These are phyloP conservation scores for Hofmannophila pseudospretella DNA, from an alignment of 2,888 invertebrate genomes.

Conservation along the genomic window DNA sequence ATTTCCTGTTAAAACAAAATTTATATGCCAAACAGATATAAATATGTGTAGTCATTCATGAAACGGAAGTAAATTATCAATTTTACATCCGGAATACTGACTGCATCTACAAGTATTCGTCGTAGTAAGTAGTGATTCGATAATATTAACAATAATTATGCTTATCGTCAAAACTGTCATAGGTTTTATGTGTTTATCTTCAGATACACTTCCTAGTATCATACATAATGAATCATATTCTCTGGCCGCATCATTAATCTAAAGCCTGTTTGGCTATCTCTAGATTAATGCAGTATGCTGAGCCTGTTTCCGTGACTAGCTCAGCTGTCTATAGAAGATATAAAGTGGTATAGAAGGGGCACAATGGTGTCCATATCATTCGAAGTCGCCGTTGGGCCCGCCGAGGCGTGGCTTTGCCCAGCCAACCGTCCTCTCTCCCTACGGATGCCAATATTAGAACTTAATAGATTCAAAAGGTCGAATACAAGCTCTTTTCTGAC, in stretches of 20 bases:
- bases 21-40: too few species aligned
- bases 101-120: too few species aligned
- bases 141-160: neutral
- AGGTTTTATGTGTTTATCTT: neutral
- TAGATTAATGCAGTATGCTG: slow-evolving; percentile 3
- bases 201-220: neutral
- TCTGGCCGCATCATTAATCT: neutral
- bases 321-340: neutral
- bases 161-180: neutral
- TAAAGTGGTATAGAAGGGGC: slow-evolving; percentile 17
- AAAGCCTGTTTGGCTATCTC: slow-evolving; percentile 3
- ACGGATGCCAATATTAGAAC: slow-evolving; percentile 35
- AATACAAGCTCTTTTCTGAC: too few species aligned
- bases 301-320: slow-evolving; percentile 5
- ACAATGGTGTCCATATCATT: slow-evolving; percentile 45
- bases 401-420: slow-evolving; percentile 51
- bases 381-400: slow-evolving; percentile 29
- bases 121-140: neutral
- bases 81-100: too few species aligned
- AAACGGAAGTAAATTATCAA: too few species aligned
- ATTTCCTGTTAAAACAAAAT: too few species aligned
- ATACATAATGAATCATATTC: neutral
- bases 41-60: too few species aligned
- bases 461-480: slow-evolving; percentile 13
- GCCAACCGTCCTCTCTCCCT: slow-evolving; percentile 46